These are phyloP conservation scores for Labroides dimidiatus DNA, from an alignment of 2,797 vertebrate species.

Conservation along the genomic window DNA sequence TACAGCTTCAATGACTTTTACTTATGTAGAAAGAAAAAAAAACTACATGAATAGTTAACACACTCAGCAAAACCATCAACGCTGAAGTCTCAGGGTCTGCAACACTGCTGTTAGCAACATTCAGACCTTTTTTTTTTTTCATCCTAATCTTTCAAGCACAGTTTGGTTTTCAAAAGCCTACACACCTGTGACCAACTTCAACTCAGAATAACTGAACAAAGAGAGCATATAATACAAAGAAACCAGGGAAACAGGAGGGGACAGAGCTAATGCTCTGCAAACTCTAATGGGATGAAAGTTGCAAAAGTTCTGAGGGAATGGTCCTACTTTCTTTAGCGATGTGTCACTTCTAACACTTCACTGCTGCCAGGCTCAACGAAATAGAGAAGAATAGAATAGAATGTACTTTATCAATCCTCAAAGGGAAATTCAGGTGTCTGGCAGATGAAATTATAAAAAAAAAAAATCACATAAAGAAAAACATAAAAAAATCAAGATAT, in stretches of 20 bases:
- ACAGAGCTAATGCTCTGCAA: background rate
- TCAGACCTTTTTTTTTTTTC: background rate
- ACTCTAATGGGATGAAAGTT: background rate
- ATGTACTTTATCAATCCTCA: too few relatives aligned
- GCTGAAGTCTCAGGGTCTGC: conserved; percentile 7
- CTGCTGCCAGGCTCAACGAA: background rate
- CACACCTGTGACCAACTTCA: conserved; percentile 34
- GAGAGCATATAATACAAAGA: conserved; percentile 11
- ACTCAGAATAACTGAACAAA: conserved; percentile 24
- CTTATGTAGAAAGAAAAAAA: conserved; percentile 5
- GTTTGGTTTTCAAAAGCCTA: conserved; percentile 17
- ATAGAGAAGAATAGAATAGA: too few relatives aligned
- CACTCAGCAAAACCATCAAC: conserved; percentile 17
- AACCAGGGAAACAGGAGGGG: background rate
- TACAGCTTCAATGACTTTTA: conserved; percentile 7
- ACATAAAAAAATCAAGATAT: too few relatives aligned
- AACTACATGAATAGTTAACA: conserved; percentile 20
- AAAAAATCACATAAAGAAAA: too few relatives aligned
- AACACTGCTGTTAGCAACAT: conserved; percentile 14
- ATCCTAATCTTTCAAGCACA: conserved; percentile 3
- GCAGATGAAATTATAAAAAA: too few relatives aligned
- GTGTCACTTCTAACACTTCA: too few relatives aligned
- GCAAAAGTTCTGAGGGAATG: background rate
- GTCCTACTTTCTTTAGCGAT: background rate
- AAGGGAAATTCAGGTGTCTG: too few relatives aligned